phyloP scores from a whole-genome alignment of 2,113 vertebrate species.

The Mandrillus leucophaeus region DNA sequence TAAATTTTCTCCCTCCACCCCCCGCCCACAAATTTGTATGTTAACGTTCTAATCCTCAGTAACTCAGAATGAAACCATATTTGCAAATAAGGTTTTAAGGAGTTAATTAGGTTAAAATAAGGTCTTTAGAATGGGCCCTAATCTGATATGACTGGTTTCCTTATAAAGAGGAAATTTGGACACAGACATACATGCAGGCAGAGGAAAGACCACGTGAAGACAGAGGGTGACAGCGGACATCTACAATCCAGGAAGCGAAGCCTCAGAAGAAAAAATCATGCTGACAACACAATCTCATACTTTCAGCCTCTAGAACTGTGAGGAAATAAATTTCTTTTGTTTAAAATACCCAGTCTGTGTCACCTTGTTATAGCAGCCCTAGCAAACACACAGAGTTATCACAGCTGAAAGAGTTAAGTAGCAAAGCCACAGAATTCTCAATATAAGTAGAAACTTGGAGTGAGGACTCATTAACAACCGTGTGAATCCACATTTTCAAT shows the following conservation, averaged over 20 bases:
- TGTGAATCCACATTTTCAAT: not conserved
- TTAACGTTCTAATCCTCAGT: not conserved
- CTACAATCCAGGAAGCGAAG: not conserved
- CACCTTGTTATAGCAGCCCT: not conserved
- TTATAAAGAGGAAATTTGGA: not conserved
- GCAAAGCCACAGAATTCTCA: not conserved
- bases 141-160: not conserved
- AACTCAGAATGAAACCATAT: not conserved
- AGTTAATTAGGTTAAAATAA: not conserved
- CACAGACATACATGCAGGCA: not conserved
- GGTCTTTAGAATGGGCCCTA: not conserved
- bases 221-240: not conserved
- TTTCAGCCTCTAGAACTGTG: not conserved
- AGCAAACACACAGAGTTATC: not conserved
- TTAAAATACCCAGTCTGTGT: no score
- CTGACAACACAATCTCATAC: not conserved
- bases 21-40: not conserved
- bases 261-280: not conserved
- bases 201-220: not conserved
- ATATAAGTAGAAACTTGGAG: not conserved
- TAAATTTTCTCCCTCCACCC: not conserved
- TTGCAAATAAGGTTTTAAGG: not conserved
- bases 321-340: not conserved
- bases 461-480: not conserved
- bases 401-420: not conserved